Percentiles rank a stretch among this genome's conserved stretches.
phyloP scores from a whole-genome alignment of 2,113 vertebrate genomes.

The Crocuta crocuta region DNA sequence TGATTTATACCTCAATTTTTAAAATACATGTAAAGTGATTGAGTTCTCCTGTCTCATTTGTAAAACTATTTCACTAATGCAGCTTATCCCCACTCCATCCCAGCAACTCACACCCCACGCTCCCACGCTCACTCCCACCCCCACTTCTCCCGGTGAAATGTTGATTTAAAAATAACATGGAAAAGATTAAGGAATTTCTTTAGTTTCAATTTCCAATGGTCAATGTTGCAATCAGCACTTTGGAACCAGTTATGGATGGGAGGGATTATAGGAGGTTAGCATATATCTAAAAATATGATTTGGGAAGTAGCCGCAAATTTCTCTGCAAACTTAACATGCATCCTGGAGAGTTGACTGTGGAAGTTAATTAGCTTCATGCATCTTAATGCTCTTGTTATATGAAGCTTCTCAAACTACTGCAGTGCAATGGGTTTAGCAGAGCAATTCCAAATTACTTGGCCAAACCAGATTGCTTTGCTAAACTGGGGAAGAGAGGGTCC shows the following conservation, averaged over 20 bases:
- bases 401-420: neutral
- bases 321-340: neutral
- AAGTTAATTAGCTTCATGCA: slow-evolving; percentile 39
- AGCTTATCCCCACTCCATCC: neutral
- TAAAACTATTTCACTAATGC: slow-evolving; percentile 3
- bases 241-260: neutral
- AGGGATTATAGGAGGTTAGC: neutral
- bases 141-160: neutral
- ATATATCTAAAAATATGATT: slow-evolving; percentile 43
- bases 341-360: slow-evolving; percentile 12
- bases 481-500: neutral
- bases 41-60: neutral
- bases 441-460: slow-evolving; percentile 27
- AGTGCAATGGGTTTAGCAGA: neutral
- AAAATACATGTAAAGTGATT: neutral
- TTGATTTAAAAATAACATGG: neutral
- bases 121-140: neutral
- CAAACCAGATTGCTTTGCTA: slow-evolving; percentile 40
- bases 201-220: neutral
- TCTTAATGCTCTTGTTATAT: slow-evolving; percentile 41
- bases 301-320: neutral
- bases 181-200: neutral
- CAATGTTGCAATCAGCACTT: neutral
- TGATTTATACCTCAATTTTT: slow-evolving; percentile 8
- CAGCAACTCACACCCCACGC: neutral